phyloP scores from a whole-genome alignment of 1,140 invertebrate genomes.

The Lepidostoma basale region DNA sequence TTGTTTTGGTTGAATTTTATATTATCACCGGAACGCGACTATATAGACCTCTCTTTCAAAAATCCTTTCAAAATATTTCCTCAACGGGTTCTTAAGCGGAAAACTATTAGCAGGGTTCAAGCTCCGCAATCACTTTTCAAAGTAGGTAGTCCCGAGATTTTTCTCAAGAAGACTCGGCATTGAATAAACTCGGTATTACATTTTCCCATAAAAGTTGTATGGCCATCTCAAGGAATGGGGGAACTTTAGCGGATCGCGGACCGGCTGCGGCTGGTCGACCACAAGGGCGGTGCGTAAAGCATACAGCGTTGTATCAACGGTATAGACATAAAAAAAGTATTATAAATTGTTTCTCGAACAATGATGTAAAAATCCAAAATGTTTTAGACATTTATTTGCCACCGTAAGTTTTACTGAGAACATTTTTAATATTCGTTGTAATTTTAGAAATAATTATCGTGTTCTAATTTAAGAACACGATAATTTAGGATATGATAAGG shows the following conservation, averaged over 20 bases:
- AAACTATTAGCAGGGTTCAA: constrained; percentile 26
- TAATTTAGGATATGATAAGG: too few species aligned
- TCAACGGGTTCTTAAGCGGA: constrained; percentile 11
- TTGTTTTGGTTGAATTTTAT: too few species aligned
- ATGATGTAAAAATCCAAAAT: too few species aligned
- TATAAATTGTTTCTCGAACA: too few species aligned
- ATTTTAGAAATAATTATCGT: too few species aligned
- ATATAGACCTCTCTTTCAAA: neutral
- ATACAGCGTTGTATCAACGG: too few species aligned
- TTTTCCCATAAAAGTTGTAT: constrained; percentile 28
- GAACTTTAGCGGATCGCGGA: neutral
- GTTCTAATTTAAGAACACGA: too few species aligned
- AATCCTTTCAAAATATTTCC: constrained; percentile 21
- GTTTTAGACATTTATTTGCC: too few species aligned
- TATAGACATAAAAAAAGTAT: too few species aligned
- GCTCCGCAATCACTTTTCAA: constrained; percentile 14
- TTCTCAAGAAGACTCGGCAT: constrained; percentile 1
- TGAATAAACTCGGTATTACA: constrained; percentile 19
- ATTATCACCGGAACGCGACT: neutral
- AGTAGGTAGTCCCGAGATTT: constrained; percentile 19
- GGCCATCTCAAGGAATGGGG: neutral
- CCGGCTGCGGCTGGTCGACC: neutral
- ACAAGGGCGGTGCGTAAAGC: too few species aligned
- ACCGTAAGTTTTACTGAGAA: too few species aligned
- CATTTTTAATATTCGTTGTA: too few species aligned